phyloP scores from a whole-genome alignment of 2,888 invertebrate species.

The Sicus ferrugineus region DNA sequence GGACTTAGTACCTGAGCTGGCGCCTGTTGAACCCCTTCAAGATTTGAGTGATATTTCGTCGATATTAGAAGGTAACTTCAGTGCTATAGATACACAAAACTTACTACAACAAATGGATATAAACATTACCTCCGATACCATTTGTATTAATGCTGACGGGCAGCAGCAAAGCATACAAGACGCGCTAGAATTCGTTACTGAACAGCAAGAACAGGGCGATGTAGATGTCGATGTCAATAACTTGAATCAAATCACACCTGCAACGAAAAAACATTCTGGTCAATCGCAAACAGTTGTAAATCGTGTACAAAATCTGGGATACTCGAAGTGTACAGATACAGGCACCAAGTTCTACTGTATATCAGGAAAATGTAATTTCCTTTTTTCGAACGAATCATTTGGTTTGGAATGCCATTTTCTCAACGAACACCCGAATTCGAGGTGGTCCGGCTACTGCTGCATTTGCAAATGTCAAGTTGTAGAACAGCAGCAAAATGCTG shows the following conservation, averaged over 20 bases:
- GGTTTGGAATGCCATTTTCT: conserved; percentile 58
- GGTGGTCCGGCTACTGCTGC: conserved; percentile 69
- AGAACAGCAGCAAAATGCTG: neutral
- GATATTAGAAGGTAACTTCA: conserved; percentile 44
- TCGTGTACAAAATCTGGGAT: conserved; percentile 54
- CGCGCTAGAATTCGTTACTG: conserved; percentile 47
- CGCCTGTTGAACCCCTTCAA: conserved; percentile 43
- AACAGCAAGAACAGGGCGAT: conserved; percentile 39
- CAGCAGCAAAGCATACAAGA: conserved; percentile 49
- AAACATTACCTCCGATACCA: conserved; percentile 13
- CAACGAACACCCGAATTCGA: conserved; percentile 58
- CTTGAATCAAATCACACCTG: neutral
- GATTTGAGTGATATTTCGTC: conserved; percentile 47
- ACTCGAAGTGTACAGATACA: conserved; percentile 35
- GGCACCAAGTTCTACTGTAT: conserved; percentile 55
- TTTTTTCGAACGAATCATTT: conserved; percentile 54
- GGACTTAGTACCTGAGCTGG: conserved; percentile 44
- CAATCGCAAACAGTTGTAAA: conserved; percentile 36
- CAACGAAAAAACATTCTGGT: neutral
- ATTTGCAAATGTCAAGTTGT: conserved; percentile 62
- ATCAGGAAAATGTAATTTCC: conserved; percentile 55
- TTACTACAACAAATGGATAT: conserved; percentile 29
- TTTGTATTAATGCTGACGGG: conserved; percentile 41
- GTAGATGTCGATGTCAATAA: neutral
- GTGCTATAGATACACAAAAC: conserved; percentile 30